A percentile compares a stretch with the other conserved stretches of the same genome.
phyloP scores from a whole-genome alignment of 2,113 vertebrate species.

The Thymallus thymallus region DNA sequence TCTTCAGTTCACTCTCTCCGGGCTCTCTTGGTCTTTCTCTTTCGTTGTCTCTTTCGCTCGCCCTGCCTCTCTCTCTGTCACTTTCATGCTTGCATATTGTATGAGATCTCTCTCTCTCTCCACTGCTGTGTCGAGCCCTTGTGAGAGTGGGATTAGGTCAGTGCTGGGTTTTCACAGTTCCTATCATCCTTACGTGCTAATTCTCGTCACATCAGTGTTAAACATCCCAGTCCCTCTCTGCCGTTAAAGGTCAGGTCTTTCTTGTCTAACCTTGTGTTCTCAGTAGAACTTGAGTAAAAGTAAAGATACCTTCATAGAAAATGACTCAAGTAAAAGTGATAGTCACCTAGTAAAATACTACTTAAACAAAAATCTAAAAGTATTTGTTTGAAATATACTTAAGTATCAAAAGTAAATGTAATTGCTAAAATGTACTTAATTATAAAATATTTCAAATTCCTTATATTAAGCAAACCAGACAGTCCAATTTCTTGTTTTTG shows the following conservation, averaged over 20 bases:
- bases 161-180: not conserved
- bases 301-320: too few relatives aligned
- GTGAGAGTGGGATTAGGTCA: slow-evolving; percentile 34
- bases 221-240: slow-evolving; percentile 25
- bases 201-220: slow-evolving; percentile 40
- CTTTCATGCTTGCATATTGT: slow-evolving; percentile 5
- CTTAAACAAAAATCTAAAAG: too few relatives aligned
- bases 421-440: too few relatives aligned
- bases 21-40: not conserved
- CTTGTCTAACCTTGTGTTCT: slow-evolving; percentile 21
- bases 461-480: too few relatives aligned
- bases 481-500: too few relatives aligned
- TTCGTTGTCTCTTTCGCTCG: not conserved
- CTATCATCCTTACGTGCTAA: slow-evolving; percentile 47
- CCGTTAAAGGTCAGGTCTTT: slow-evolving; percentile 44
- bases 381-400: too few relatives aligned
- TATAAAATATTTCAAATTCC: too few relatives aligned
- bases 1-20: not conserved
- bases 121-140: slow-evolving; percentile 16
- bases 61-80: slow-evolving; percentile 18
- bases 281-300: not conserved
- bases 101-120: not conserved
- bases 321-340: too few relatives aligned
- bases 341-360: too few relatives aligned
- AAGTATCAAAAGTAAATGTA: too few relatives aligned